Percentiles rank a stretch among this genome's conserved stretches.
These are phyloP conservation scores for Rutilus rutilus DNA, from an alignment of 2,113 vertebrate genomes.

Conservation along the genomic window DNA sequence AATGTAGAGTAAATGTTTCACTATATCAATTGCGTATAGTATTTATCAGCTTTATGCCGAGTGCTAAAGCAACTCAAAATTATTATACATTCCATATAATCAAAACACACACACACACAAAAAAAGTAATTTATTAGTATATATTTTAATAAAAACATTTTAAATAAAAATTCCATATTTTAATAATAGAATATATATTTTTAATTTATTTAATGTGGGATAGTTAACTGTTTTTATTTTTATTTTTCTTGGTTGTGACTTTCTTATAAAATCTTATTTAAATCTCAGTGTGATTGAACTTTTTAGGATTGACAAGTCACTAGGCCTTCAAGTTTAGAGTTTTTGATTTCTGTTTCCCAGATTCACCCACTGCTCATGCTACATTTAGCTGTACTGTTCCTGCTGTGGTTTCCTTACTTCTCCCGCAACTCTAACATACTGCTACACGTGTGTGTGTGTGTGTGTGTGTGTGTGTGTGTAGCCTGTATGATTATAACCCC, in stretches of 20 bases:
- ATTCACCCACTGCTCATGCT: constrained; percentile 6
- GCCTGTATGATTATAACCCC: constrained; percentile 67
- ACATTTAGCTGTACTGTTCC: constrained; percentile 45
- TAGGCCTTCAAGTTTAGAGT: neutral
- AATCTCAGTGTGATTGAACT: neutral
- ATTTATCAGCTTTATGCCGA: neutral
- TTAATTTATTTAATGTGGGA: neutral
- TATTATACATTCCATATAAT: neutral
- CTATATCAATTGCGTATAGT: neutral
- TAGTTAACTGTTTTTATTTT: neutral
- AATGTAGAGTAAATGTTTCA: neutral
- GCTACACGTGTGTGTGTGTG: constrained; percentile 17
- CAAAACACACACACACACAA: too few relatives aligned
- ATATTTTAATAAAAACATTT: neutral
- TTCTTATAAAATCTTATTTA: constrained; percentile 9
- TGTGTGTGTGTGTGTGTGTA: constrained; percentile 45
- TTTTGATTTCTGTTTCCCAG: neutral
- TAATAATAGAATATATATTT: neutral
- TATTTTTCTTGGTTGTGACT: neutral
- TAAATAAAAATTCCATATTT: neutral
- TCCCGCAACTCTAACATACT: constrained; percentile 33
- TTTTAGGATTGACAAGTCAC: too few relatives aligned
- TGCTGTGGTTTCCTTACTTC: constrained; percentile 47
- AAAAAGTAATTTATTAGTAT: neutral
- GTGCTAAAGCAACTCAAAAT: neutral